These are phyloP conservation scores for Catharus fuscescens DNA, from an alignment of 2,113 vertebrate species.

Conservation along the genomic window DNA sequence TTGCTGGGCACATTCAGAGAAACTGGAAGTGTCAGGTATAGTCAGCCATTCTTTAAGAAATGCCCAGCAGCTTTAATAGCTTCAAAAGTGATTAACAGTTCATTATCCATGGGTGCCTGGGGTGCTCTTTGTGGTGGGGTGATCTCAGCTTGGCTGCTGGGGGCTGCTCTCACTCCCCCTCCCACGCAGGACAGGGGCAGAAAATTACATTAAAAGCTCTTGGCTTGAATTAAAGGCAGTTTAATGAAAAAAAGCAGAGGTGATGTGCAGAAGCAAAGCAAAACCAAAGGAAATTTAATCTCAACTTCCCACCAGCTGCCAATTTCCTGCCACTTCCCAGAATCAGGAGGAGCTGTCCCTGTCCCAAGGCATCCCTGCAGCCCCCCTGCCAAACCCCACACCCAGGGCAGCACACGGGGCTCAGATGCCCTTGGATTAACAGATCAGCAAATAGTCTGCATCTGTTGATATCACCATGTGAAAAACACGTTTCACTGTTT, in stretches of 20 bases:
- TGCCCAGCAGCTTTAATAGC: neutral
- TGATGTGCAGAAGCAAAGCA: neutral
- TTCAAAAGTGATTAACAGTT: neutral
- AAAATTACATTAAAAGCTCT: neutral
- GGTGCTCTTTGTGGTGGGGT: neutral
- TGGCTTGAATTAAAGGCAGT: neutral
- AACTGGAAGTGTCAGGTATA: neutral
- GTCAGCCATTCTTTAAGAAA: neutral
- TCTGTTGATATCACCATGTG: neutral
- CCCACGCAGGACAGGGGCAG: neutral
- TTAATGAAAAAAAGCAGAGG: neutral
- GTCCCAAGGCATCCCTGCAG: neutral
- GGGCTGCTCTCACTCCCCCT: fast-evolving
- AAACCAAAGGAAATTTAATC: neutral
- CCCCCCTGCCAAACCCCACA: neutral
- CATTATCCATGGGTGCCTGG: neutral
- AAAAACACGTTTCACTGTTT: no score
- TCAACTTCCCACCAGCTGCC: neutral
- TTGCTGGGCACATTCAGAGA: neutral
- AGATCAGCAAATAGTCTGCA: neutral
- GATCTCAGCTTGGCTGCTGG: neutral
- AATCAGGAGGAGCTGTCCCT: neutral
- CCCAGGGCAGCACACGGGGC: neutral
- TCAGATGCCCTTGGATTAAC: fast-evolving
- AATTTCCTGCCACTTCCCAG: neutral